Conservation (phyloP, 2,113 vertebrate genomes). For the Ciconia maguari region DNA sequence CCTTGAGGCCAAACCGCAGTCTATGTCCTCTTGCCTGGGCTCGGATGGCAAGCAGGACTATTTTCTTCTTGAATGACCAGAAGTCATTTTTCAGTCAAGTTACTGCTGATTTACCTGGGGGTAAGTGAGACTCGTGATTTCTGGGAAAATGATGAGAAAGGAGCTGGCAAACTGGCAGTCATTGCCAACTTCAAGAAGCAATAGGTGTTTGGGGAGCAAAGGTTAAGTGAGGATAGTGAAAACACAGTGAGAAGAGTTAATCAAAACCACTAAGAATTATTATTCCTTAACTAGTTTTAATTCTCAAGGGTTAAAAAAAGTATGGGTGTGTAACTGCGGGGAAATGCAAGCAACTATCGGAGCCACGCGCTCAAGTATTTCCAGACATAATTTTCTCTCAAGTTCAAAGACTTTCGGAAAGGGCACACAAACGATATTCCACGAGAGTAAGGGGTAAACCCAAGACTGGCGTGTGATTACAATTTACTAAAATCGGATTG, state of each 20-base stretch:
- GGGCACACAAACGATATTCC: background rate
- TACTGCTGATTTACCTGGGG: background rate
- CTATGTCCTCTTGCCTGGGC: background rate
- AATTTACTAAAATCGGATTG: background rate
- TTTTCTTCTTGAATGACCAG: background rate
- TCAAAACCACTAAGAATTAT: background rate
- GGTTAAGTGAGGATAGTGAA: background rate
- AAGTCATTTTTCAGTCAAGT: background rate
- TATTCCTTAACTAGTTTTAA: conserved; percentile 14
- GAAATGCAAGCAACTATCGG: background rate
- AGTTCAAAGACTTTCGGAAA: background rate
- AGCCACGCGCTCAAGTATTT: background rate
- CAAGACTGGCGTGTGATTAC: background rate
- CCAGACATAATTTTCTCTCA: background rate
- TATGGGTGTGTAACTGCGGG: background rate
- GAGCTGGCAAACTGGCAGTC: background rate
- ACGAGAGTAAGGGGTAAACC: background rate
- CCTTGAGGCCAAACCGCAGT: background rate
- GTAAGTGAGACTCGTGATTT: background rate
- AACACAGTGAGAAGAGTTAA: background rate
- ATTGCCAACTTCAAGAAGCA: background rate
- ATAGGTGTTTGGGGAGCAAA: background rate
- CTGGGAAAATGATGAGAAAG: background rate
- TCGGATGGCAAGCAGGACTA: background rate
- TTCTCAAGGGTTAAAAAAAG: conserved; percentile 17